Evolutionary conservation across 1,140 invertebrate species (phyloP).

Genomic region (Papilio polyxenes): DNA sequence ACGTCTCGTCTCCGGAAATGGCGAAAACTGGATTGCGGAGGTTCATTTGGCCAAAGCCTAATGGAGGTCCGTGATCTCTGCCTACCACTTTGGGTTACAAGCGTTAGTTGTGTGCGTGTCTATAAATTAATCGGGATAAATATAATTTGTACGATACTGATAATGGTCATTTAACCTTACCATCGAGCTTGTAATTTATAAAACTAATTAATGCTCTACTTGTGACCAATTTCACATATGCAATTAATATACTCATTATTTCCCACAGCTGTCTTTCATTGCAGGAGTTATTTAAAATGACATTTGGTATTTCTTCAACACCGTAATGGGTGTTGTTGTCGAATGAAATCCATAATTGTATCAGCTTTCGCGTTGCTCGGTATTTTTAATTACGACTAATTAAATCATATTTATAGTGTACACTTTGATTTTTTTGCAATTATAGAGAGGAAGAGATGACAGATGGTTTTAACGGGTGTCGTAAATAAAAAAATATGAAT

Average conservation of each 20-base stretch:
- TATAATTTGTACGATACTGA: too few species aligned
- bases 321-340: not conserved
- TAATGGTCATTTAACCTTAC: not conserved
- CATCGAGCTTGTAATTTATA: not conserved
- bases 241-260: conserved; percentile 16
- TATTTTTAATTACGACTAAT: conserved; percentile 37
- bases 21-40: too few species aligned
- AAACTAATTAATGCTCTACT: not conserved
- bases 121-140: too few species aligned
- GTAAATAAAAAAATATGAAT: conserved; percentile 36
- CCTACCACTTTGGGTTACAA: too few species aligned
- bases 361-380: conserved; percentile 24
- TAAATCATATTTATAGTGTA: conserved; percentile 27
- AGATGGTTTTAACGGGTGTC: conserved; percentile 33
- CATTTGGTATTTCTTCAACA: conserved; percentile 30
- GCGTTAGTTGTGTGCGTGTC: too few species aligned
- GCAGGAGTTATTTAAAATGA: conserved; percentile 30
- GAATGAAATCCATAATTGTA: conserved; percentile 32
- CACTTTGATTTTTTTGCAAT: conserved; percentile 36
- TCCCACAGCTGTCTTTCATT: not conserved
- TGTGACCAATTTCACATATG: not conserved
- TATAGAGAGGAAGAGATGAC: conserved; percentile 27
- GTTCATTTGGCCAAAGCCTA: too few species aligned
- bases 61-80: too few species aligned
- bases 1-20: too few species aligned